A percentile compares a stretch with the other conserved stretches of the same genome.
Conservation (phyloP, 1,140 invertebrate genomes). For the Atopsyche davidsoni region DNA sequence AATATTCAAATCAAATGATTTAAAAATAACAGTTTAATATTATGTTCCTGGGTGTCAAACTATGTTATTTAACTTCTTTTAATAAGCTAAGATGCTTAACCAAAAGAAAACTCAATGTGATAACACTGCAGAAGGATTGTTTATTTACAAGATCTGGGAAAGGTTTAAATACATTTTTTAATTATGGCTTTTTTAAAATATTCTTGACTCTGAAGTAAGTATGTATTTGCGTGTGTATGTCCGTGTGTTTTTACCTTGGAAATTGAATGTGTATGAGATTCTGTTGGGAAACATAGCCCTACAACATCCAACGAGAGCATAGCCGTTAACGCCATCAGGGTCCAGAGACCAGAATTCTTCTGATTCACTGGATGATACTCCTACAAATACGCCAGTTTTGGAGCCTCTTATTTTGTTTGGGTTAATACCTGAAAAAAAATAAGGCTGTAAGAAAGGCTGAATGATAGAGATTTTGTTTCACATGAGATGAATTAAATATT, state of each 20-base stretch:
- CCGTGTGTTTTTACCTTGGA: constrained; percentile 53
- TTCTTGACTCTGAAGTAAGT: no score
- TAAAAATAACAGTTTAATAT: no score
- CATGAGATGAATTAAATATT: constrained; percentile 10
- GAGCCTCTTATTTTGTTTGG: constrained; percentile 72
- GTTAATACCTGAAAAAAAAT: constrained; percentile 57
- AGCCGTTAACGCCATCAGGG: constrained; percentile 78
- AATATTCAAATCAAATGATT: no score
- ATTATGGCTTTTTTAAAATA: no score
- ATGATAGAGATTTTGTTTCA: neutral
- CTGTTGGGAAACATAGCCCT: constrained; percentile 95
- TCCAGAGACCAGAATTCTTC: constrained; percentile 74
- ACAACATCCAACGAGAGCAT: constrained; percentile 87
- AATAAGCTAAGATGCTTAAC: no score
- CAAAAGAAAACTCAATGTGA: no score
- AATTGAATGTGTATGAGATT: constrained; percentile 92
- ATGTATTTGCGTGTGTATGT: no score
- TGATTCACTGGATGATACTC: constrained; percentile 79
- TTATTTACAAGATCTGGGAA: no score
- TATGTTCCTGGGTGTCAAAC: no score
- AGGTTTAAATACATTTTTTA: no score
- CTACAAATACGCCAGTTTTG: constrained; percentile 87
- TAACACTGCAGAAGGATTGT: no score
- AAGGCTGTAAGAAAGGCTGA: constrained; percentile 2
- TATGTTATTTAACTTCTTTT: no score